phyloP scores from a whole-genome alignment of 2,888 invertebrate genomes.

The Mimumesa dahlbomi region DNA sequence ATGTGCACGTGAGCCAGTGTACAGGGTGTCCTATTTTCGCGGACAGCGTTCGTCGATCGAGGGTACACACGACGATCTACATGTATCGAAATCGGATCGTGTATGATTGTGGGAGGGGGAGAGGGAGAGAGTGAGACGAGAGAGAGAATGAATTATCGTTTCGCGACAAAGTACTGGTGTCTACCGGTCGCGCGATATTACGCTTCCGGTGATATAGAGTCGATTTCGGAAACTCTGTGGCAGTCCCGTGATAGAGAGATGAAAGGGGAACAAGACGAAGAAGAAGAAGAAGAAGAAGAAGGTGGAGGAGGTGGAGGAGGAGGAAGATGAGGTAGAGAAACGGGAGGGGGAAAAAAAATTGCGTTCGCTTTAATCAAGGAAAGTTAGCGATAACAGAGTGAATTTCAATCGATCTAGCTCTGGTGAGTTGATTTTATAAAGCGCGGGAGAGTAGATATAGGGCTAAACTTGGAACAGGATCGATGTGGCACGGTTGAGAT shows the following conservation, averaged over 20 bases:
- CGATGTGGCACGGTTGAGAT: not conserved
- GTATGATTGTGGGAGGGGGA: not conserved
- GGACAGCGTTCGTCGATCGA: slow-evolving; percentile 16
- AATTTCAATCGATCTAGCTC: slow-evolving; percentile 25
- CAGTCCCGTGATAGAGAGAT: too few species aligned
- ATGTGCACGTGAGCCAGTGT: not conserved
- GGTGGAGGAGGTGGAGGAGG: not conserved
- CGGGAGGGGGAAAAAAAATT: slow-evolving; percentile 1
- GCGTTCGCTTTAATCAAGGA: slow-evolving; percentile 31
- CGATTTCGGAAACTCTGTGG: too few species aligned
- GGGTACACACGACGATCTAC: too few species aligned
- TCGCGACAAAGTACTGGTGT: slow-evolving; percentile 9
- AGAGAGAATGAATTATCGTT: slow-evolving; percentile 16
- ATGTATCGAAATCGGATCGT: slow-evolving; percentile 30
- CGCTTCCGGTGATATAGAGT: too few species aligned
- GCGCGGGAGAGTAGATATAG: not conserved
- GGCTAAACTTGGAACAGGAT: not conserved
- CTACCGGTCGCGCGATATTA: slow-evolving; percentile 4
- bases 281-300: too few species aligned
- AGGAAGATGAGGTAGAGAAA: not conserved
- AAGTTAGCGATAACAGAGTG: slow-evolving; percentile 35
- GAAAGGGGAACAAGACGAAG: too few species aligned
- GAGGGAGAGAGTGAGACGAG: not conserved
- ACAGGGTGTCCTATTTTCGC: slow-evolving; percentile 32
- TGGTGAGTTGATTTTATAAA: slow-evolving; percentile 14